Percentiles rank a stretch among this genome's conserved stretches.
phyloP scores from a whole-genome alignment of 2,888 invertebrate genomes.

The Argyra leucocephala region DNA sequence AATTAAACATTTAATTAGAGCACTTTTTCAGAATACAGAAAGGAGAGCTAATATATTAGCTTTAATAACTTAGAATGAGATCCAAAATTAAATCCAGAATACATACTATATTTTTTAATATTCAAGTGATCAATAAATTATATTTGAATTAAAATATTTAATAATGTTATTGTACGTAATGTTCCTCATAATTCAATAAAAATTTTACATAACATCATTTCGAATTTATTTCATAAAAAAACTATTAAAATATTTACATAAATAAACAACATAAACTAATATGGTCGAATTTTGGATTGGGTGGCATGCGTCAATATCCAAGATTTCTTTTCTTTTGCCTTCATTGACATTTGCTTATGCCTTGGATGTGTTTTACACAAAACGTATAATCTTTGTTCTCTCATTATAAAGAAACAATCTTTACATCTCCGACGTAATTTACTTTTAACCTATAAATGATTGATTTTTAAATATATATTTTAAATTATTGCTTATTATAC shows the following conservation, averaged over 20 bases:
- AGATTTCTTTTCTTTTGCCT: slow-evolving; percentile 56
- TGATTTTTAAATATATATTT: too few species aligned
- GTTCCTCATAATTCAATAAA: too few species aligned
- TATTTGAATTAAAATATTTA: too few species aligned
- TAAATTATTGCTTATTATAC: neutral
- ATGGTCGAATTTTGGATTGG: slow-evolving; percentile 47
- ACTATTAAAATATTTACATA: too few species aligned
- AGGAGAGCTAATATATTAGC: slow-evolving; percentile 59
- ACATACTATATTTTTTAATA: too few species aligned
- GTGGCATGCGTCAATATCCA: slow-evolving; percentile 69
- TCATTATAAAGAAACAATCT: slow-evolving; percentile 63
- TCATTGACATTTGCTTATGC: slow-evolving; percentile 73
- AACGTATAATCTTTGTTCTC: slow-evolving; percentile 59
- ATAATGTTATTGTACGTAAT: too few species aligned
- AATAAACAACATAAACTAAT: slow-evolving; percentile 21
- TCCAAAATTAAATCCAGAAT: too few species aligned
- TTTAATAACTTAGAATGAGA: slow-evolving; percentile 31
- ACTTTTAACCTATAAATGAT: slow-evolving; percentile 44
- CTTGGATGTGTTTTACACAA: slow-evolving; percentile 67
- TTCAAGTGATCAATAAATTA: too few species aligned
- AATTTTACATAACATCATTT: too few species aligned
- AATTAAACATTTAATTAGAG: slow-evolving; percentile 73
- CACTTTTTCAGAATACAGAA: slow-evolving; percentile 90
- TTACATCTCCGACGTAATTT: slow-evolving; percentile 60
- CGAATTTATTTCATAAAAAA: too few species aligned